These are phyloP conservation scores for Leptinotarsa tumamoca DNA, from an alignment of 2,888 invertebrate species.

Conservation along the genomic window DNA sequence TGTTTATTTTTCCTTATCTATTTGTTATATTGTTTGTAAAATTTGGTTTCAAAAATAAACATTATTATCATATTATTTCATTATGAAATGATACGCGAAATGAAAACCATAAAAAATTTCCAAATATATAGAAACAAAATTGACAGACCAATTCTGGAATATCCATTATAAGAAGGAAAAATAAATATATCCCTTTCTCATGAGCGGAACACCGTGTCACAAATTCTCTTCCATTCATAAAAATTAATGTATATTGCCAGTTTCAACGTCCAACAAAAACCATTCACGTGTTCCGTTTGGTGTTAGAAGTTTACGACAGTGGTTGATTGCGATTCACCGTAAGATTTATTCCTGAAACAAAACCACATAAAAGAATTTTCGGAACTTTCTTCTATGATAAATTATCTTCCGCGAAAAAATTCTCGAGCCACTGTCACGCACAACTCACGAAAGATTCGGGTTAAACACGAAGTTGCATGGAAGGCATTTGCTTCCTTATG, in stretches of 20 bases:
- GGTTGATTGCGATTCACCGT: not conserved
- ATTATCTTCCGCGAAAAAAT: not conserved
- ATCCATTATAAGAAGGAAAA: too few species aligned
- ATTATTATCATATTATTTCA: too few species aligned
- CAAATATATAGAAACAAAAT: too few species aligned
- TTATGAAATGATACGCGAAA: too few species aligned
- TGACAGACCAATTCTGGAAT: too few species aligned
- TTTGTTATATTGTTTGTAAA: too few species aligned
- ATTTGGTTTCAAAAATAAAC: too few species aligned
- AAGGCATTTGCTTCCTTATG: not conserved
- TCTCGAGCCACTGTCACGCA: constrained; percentile 1
- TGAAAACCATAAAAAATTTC: too few species aligned
- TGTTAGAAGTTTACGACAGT: not conserved
- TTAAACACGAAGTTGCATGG: not conserved
- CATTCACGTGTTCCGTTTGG: not conserved
- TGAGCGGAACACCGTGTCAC: not conserved
- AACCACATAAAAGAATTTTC: constrained; percentile 4
- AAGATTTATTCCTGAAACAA: constrained; percentile 7
- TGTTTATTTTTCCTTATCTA: too few species aligned
- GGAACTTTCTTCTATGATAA: not conserved
- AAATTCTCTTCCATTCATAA: not conserved
- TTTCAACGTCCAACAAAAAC: not conserved
- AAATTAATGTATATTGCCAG: not conserved
- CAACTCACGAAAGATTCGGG: not conserved
- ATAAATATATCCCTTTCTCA: too few species aligned